Base-by-base conservation (phyloP, 1,140 invertebrate species). In the Tachypleus tridentatus region DNA sequence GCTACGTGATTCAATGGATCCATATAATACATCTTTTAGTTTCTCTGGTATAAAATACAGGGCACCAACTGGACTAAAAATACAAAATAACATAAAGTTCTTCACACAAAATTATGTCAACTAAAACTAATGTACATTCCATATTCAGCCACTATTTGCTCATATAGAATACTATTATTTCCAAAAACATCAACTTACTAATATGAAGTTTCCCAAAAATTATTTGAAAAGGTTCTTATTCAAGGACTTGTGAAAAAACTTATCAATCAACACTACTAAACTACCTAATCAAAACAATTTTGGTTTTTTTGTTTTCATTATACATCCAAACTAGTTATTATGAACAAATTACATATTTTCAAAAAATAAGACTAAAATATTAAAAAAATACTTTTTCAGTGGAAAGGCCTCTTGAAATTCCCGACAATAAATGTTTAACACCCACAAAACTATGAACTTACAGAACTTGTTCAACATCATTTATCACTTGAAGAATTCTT, bases 41-140 rank as follows among this genome's bases (percentile, higher is more conserved):
- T 76, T 79, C 29, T 77, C 74, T 53, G 77, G 62, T 64, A 77
- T 70, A 63, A 82, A 81, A 68, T 81, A 82, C 48, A 80, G 64
- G 50, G 77, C 77, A 51, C 78, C 80, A 47, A 80, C 69, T 64
- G 68, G 60, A 6, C 66, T 67, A 53, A 57, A 62, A 60, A 7
- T 51, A 59, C 5, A 9, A 47, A 60, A 29, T 29, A 29, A 29
- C 29, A 4, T 6, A 63, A 49, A 57, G 5, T 57, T 10, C 11
- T 8, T 49, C 4, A 8, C n/a, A 57, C 49, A 58, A 63, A 63
- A 50, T 3, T 4, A 6, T n/a, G 4, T 53, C 54, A n/a, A 29
- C 8, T 10, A 52, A 53, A 11, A 4, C 51, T 9, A 5, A 61
- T 29, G 29, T 8, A 9, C 10, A n/a, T 53, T 5, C 10, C 5